Percentiles rank a stretch among this genome's conserved stretches.
Evolutionary conservation across 2,888 invertebrate species (phyloP).

Genomic region (Acleris sparsana): DNA sequence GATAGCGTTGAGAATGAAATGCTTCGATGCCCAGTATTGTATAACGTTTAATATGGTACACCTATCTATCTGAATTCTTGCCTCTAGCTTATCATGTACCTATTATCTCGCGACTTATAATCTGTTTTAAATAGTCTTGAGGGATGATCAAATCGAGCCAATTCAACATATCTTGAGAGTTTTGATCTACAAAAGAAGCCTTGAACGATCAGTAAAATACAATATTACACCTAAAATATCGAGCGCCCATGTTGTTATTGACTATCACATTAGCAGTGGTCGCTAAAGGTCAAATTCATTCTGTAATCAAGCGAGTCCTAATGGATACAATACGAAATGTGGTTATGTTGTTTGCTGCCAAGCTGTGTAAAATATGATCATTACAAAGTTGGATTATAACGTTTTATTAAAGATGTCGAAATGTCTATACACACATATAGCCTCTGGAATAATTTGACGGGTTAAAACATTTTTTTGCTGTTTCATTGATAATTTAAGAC

Average conservation of each 20-base stretch:
- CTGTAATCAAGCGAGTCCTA: slow-evolving; percentile 10
- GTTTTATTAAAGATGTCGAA: not conserved
- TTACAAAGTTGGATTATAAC: not conserved
- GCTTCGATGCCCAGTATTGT: no score
- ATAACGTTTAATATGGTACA: no score
- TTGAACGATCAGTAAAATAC: no score
- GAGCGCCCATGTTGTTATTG: not conserved
- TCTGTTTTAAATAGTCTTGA: no score
- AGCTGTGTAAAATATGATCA: not conserved
- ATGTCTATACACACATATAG: not conserved
- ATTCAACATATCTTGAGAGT: no score
- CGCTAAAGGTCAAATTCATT: slow-evolving; percentile 23
- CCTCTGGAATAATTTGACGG: not conserved
- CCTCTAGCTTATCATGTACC: no score
- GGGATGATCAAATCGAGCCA: no score
- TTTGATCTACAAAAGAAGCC: no score
- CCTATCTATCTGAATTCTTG: no score
- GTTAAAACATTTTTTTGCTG: not conserved
- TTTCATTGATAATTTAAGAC: slow-evolving; percentile 6
- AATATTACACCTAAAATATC: no score
- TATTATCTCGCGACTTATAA: no score
- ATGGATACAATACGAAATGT: slow-evolving; percentile 16
- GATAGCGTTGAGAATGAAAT: no score
- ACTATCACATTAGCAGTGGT: slow-evolving; percentile 14
- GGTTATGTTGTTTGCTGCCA: slow-evolving; percentile 11